Percentiles rank a stretch among this genome's conserved stretches.
Conservation (phyloP, 2,113 vertebrate genomes). For the Sylvietta virens region DNA sequence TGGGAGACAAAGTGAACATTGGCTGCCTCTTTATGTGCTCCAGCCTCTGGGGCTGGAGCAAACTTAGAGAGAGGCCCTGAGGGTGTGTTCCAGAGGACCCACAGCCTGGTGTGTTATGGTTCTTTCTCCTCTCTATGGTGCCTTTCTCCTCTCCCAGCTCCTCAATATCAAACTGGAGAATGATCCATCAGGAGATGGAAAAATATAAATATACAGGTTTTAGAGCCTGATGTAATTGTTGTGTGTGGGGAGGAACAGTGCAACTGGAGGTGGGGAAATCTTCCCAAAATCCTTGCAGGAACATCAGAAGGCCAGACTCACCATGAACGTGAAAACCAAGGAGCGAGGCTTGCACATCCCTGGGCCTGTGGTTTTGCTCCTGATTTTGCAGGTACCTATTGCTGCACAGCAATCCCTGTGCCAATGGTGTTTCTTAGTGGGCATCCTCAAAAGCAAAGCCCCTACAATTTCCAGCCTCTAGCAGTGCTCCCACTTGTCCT, state of each 20-base stretch:
- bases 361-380: not conserved
- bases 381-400: not conserved
- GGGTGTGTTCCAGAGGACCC: not conserved
- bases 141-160: not conserved
- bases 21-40: not conserved
- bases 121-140: not conserved
- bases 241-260: not conserved
- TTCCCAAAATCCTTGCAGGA: not conserved
- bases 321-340: not conserved
- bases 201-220: not conserved
- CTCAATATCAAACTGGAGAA: not conserved
- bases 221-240: not conserved
- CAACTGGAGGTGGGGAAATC: accelerated
- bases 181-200: not conserved
- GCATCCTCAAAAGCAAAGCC: not conserved
- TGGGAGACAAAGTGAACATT: not conserved
- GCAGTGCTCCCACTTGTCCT: not conserved
- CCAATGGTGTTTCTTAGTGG: not conserved
- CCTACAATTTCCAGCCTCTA: not conserved
- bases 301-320: not conserved
- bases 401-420: not conserved
- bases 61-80: not conserved
- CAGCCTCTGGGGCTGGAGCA: not conserved
- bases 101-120: not conserved
- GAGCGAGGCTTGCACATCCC: not conserved